Conservation (phyloP, 1,140 invertebrate species). For the Tetramorium alpestre region DNA sequence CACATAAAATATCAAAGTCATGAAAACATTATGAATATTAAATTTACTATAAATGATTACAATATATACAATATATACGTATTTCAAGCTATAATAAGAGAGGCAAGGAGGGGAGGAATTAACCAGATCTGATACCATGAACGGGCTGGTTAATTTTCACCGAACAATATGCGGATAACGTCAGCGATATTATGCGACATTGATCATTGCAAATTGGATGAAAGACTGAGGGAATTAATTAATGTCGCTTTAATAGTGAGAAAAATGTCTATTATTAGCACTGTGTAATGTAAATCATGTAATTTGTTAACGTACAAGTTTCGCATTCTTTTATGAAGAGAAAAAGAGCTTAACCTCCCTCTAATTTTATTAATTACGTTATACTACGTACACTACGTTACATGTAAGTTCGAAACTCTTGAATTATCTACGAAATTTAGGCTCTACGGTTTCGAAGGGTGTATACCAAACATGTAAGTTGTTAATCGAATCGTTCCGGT, state of each 20-base stretch:
- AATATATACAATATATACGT: slow-evolving; percentile 12
- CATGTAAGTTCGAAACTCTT: background rate
- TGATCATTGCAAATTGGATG: slow-evolving; percentile 42
- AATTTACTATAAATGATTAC: slow-evolving; percentile 32
- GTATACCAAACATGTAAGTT: slow-evolving; percentile 33
- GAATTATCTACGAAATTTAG: slow-evolving; percentile 17
- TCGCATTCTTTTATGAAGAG: background rate
- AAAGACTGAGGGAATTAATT: slow-evolving; percentile 39
- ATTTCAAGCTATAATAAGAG: slow-evolving; percentile 9
- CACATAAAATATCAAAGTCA: slow-evolving; percentile 13
- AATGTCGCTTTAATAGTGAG: slow-evolving; percentile 13
- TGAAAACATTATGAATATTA: slow-evolving; percentile 45
- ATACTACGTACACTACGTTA: background rate
- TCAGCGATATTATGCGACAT: slow-evolving; percentile 32
- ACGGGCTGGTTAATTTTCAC: slow-evolving; percentile 38
- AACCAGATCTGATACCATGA: slow-evolving; percentile 21
- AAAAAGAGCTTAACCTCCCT: background rate
- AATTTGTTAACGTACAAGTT: background rate
- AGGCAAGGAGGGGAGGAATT: background rate
- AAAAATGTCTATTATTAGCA: slow-evolving; percentile 7
- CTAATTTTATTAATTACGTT: background rate
- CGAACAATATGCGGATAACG: slow-evolving; percentile 37
- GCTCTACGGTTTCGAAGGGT: background rate
- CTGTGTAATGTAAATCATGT: background rate
- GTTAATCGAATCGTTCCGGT: slow-evolving; percentile 35